Base-by-base conservation (phyloP, 1,140 invertebrate species). In the Aphelenchoides avenae region DNA sequence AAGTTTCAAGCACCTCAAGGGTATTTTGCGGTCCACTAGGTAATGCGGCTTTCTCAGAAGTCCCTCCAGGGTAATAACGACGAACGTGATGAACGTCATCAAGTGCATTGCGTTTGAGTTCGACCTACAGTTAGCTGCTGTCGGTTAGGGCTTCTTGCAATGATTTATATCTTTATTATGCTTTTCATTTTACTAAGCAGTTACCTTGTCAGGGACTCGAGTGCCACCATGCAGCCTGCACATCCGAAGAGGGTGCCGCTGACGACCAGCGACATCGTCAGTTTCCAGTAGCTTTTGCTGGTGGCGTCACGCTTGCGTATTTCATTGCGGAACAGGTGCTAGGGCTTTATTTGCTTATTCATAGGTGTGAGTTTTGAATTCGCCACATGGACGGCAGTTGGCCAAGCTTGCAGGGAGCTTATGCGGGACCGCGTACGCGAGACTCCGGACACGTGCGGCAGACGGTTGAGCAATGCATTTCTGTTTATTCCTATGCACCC, bases 1-100 rank as follows among this genome's bases (percentile, higher is more conserved):
- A 41, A 31, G 18, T 42, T 31, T 27, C 7, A 13, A 22, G 68
- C 66, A 82, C 82, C 64, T 78, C 5, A 83, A 61, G 9, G 83
- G 83, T 57, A 84, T 80, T 30, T 85, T 82, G 66, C 84, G 83
- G 18, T 84, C 83, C 29, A 84, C 86, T 15, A 89, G 87, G 79
- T 86, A 92, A 79, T 87, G 87, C 9, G 86, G 83, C 0, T 88
- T 90, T 50, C 87, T 87, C 54, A 92, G 81, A 61, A 94, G 89
- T 13, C 91, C 91, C 75, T 91, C 84, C 4, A 87, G 13, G 0
- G 89, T 84, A 71, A 95, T 93, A 64, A 95, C 87, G 0, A 91
- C 52, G 79, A 96, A 96, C 75, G 94, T 90, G 0, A 84, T 81
- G 74, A 95, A 93, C 9, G 92, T 96, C 5, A 95, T 87, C 3